Base-by-base conservation (phyloP, 2,113 vertebrate species). In the Grammomys dolichurus region DNA sequence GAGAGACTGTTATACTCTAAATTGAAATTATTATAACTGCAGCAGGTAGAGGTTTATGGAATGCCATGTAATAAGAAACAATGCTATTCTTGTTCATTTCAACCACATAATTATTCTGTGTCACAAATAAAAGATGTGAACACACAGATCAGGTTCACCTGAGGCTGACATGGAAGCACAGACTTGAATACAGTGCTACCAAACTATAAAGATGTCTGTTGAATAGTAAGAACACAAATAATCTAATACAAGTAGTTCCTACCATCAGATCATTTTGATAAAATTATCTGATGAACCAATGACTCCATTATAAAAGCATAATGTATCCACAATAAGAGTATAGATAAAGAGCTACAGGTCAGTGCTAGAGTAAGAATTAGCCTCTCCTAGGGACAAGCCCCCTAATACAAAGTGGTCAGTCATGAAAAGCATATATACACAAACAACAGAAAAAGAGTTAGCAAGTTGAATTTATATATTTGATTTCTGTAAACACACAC, bases 271-370 rank as follows among this genome's bases (percentile, higher is more conserved):
- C 31, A 69, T 65, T 72, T 33, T n/a, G 28, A 91, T 90, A 84
- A 94, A 95, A 93, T 82, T 1, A 94, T 80, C 26, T 48, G 9
- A 92, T 43, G 36, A 89, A 88, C 2, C 43, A 63, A 88, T 60
- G 8, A 17, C 75, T 56, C 36, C 85, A 58, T 3, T 82, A 60
- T 63, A 69, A 75, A 75, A 28, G 22, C 19, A 20, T 46, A 40
- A 76, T 73, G 8, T 12, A 73, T 40, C 72, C n/a, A 73, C 19
- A 22, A 73, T 43, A 22, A 40, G n/a, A 43, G 8, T n/a, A 40
- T 26, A 76, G 73, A 12, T 24, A 26, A 46, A 46, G 73, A 76
- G 51, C 46, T 17, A 51, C 76, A 78, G 14, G 28, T 26, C 51
- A 78, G 28, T 33, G 31, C 28, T 51, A 46, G 13, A 31, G 1